phyloP scores from a whole-genome alignment of 2,888 invertebrate species.

The Elmis aenea region DNA sequence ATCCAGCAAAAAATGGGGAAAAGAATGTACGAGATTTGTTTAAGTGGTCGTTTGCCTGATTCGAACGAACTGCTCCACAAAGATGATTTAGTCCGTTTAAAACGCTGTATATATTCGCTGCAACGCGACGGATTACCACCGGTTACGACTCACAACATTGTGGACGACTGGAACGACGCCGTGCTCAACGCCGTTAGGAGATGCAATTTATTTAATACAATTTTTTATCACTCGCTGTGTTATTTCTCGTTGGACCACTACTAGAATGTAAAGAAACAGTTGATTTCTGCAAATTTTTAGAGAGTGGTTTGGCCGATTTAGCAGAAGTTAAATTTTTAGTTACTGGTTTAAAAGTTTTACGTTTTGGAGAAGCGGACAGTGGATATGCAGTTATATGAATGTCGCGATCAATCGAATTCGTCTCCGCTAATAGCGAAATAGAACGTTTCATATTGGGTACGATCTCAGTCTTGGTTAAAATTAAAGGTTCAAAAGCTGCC shows the following conservation, averaged over 20 bases:
- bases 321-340: slow-evolving; percentile 3
- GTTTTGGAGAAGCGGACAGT: slow-evolving; percentile 7
- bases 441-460: too few relatives aligned
- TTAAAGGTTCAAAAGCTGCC: slow-evolving; percentile 50
- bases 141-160: slow-evolving; percentile 96
- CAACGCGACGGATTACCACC: slow-evolving; percentile 89
- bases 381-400: slow-evolving; percentile 1
- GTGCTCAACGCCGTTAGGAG: slow-evolving; percentile 82
- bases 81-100: slow-evolving; percentile 91
- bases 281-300: slow-evolving; percentile 43
- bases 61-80: slow-evolving; percentile 78
- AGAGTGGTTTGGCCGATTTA: slow-evolving; percentile 43
- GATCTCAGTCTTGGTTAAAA: too few relatives aligned
- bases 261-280: slow-evolving; percentile 56
- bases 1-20: slow-evolving; percentile 93
- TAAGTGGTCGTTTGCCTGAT: slow-evolving; percentile 85
- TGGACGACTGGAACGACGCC: slow-evolving; percentile 80
- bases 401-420: too few relatives aligned
- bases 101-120: slow-evolving; percentile 90
- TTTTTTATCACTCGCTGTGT: slow-evolving; percentile 59
- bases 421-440: too few relatives aligned
- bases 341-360: slow-evolving; percentile 10
- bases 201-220: slow-evolving; percentile 90
- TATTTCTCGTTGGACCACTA: slow-evolving; percentile 45
- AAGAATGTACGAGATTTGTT: slow-evolving; percentile 87